Percentiles rank a stretch among this genome's conserved stretches.
Evolutionary conservation across 1,140 invertebrate species (phyloP).

Genomic region (Lycorma delicatula): DNA sequence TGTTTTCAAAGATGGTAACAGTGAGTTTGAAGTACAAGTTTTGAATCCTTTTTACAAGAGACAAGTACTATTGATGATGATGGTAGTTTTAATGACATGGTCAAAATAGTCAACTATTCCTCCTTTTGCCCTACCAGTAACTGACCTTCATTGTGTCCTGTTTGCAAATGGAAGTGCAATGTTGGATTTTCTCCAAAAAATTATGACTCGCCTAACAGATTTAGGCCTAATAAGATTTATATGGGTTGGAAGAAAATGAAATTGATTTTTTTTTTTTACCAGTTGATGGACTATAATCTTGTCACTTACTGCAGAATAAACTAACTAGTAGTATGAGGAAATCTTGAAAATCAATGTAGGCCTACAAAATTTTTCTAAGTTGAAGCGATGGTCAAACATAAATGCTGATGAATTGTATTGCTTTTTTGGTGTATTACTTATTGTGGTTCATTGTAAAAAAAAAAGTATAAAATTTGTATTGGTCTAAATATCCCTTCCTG

Average conservation of each 20-base stretch:
- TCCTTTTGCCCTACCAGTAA: background rate
- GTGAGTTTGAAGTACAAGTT: background rate
- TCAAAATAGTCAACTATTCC: background rate
- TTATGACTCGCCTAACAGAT: background rate
- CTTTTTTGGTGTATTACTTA: background rate
- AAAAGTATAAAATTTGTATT: too few species aligned
- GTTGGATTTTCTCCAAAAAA: background rate
- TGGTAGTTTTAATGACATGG: background rate
- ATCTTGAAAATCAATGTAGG: background rate
- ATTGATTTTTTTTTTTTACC: conserved; percentile 3
- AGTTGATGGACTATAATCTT: background rate
- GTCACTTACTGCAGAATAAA: background rate
- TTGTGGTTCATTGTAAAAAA: too few species aligned
- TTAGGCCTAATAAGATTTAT: background rate
- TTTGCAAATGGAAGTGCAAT: background rate
- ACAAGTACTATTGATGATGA: background rate
- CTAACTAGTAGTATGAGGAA: background rate
- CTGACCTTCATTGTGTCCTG: background rate
- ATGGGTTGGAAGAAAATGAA: background rate
- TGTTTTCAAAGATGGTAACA: background rate
- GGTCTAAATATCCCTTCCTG: conserved; percentile 17
- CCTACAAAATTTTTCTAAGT: background rate
- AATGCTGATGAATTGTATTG: conserved; percentile 6
- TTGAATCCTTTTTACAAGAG: background rate
- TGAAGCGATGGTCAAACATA: background rate